These are phyloP conservation scores for Brachylomia viminalis DNA, from an alignment of 2,888 invertebrate genomes.

Conservation along the genomic window DNA sequence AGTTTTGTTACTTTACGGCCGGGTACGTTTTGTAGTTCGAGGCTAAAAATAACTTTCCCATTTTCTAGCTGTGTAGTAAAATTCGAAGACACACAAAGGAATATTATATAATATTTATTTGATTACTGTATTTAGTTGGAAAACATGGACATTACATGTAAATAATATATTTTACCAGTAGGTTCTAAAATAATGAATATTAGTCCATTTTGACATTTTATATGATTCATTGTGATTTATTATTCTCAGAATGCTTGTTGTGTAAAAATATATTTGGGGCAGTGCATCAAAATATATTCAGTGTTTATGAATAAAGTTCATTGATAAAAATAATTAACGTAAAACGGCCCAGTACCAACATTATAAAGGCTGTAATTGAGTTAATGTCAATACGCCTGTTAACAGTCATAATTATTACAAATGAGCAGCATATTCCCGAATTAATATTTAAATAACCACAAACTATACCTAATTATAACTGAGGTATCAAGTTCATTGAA, in stretches of 20 bases:
- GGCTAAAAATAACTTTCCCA: no score
- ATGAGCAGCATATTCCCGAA: not conserved
- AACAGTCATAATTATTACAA: conserved; percentile 3
- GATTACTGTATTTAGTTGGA: not conserved
- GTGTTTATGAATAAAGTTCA: not conserved
- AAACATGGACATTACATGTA: not conserved
- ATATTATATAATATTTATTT: no score
- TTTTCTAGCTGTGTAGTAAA: no score
- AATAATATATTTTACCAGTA: not conserved
- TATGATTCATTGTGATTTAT: not conserved
- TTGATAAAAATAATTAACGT: conserved; percentile 12
- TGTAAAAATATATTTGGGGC: not conserved
- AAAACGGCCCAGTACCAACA: conserved; percentile 1
- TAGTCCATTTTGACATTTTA: not conserved
- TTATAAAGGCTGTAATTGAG: conserved; percentile 20
- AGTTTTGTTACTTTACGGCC: no score
- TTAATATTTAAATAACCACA: conserved; percentile 7
- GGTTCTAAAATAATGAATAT: not conserved
- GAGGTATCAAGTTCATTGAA: not conserved
- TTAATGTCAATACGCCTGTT: conserved; percentile 22
- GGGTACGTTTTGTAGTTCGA: no score
- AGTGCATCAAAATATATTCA: not conserved
- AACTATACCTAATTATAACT: conserved; percentile 11
- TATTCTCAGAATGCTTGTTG: not conserved
- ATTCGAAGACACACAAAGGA: no score